Percentiles rank a stretch among this genome's conserved stretches.
Conservation (phyloP, 2,113 vertebrate genomes). For the Takifugu bimaculatus region DNA sequence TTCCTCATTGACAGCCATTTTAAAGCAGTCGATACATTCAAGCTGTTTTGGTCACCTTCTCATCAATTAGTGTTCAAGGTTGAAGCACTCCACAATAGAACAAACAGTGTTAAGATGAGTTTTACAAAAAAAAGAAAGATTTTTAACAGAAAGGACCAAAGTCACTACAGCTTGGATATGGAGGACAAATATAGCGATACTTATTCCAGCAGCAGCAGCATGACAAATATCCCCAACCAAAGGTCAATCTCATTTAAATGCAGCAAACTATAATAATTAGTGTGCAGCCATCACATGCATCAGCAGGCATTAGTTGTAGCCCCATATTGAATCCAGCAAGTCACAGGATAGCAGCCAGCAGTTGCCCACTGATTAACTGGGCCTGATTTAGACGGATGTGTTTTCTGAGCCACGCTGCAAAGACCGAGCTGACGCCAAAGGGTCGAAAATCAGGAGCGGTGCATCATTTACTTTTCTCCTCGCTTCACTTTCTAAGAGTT, state of each 20-base stretch:
- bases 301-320: slow-evolving; percentile 49
- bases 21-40: too few relatives aligned
- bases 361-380: slow-evolving; percentile 46
- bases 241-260: slow-evolving; percentile 43
- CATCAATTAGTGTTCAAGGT: too few relatives aligned
- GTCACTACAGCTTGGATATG: slow-evolving; percentile 2
- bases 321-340: slow-evolving; percentile 31
- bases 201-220: slow-evolving; percentile 19
- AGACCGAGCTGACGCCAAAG: slow-evolving; percentile 41
- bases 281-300: slow-evolving; percentile 50
- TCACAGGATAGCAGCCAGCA: slow-evolving; percentile 32
- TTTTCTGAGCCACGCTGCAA: slow-evolving; percentile 48
- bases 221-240: slow-evolving; percentile 43
- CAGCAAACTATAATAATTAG: slow-evolving; percentile 53
- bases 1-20: too few relatives aligned
- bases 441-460: slow-evolving; percentile 22
- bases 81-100: background rate
- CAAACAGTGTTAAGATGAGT: background rate
- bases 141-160: slow-evolving; percentile 13
- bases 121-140: background rate
- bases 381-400: slow-evolving; percentile 66
- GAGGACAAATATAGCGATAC: slow-evolving; percentile 18
- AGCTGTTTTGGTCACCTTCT: too few relatives aligned
- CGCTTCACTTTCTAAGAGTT: slow-evolving; percentile 65
- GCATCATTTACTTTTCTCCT: slow-evolving; percentile 57